Conservation (phyloP, 2,113 vertebrate genomes). For the Atlantisia rogersi region DNA sequence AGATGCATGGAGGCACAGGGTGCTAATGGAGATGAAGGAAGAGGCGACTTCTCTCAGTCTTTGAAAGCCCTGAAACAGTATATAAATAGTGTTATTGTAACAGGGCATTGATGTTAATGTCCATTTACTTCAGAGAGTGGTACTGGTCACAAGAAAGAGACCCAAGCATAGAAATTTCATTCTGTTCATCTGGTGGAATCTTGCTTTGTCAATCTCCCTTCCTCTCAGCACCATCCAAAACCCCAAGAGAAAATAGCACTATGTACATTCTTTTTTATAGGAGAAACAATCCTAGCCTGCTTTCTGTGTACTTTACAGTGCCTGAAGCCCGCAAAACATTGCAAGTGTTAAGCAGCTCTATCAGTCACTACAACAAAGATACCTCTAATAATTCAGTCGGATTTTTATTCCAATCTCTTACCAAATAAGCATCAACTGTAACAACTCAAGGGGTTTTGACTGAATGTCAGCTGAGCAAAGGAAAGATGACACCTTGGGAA, state of each 20-base stretch:
- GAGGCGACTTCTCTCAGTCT: not conserved
- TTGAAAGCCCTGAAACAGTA: not conserved
- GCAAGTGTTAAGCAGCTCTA: not conserved
- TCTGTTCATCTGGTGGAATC: not conserved
- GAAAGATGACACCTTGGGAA: not conserved
- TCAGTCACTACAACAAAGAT: not conserved
- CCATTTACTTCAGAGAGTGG: not conserved
- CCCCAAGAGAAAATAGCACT: not conserved
- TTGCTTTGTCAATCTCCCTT: not conserved
- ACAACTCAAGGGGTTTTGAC: not conserved
- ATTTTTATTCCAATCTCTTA: not conserved
- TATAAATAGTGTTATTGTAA: not conserved
- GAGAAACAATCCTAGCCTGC: not conserved
- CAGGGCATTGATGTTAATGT: not conserved
- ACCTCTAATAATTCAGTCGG: not conserved
- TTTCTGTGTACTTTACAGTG: not conserved
- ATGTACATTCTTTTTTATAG: not conserved
- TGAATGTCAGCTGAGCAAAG: conserved; percentile 28
- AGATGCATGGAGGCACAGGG: not conserved
- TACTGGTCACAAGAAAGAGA: not conserved
- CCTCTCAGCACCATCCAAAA: not conserved
- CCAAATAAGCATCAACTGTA: not conserved
- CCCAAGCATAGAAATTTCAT: not conserved
- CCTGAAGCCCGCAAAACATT: not conserved
- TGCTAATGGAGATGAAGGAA: not conserved